These are phyloP conservation scores for Pomphorhynchus laevis DNA, from an alignment of 1,140 invertebrate genomes.

Conservation along the genomic window DNA sequence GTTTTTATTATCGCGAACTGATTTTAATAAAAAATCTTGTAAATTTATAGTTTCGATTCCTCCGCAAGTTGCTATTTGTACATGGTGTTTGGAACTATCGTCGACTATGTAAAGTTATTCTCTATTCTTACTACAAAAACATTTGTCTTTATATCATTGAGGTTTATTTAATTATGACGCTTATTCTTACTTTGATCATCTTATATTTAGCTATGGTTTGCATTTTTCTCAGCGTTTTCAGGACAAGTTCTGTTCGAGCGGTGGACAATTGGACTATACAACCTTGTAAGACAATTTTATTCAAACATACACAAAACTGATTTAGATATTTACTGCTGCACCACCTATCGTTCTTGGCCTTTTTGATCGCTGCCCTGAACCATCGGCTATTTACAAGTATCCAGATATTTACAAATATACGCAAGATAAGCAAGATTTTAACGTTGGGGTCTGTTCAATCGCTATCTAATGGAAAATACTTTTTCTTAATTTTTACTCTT, in stretches of 20 bases:
- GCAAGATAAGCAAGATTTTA: slow-evolving; percentile 9
- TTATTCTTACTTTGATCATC: background rate
- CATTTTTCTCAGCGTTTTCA: slow-evolving; percentile 78
- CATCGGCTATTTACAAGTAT: slow-evolving; percentile 3
- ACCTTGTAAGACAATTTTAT: slow-evolving; percentile 30
- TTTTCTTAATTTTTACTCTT: no score
- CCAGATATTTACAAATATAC: slow-evolving; percentile 8
- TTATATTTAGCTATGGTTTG: slow-evolving; percentile 45
- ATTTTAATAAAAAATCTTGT: no score
- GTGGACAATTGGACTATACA: slow-evolving; percentile 87
- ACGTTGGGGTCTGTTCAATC: no score
- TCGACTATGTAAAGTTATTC: slow-evolving; percentile 72
- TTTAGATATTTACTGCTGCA: slow-evolving; percentile 9
- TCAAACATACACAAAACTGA: background rate
- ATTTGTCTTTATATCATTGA: slow-evolving; percentile 95
- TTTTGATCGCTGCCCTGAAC: slow-evolving; percentile 4
- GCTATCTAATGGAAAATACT: no score
- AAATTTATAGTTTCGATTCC: slow-evolving; percentile 34
- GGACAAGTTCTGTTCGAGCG: slow-evolving; percentile 88
- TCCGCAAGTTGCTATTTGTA: slow-evolving; percentile 39
- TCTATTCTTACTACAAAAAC: slow-evolving; percentile 98
- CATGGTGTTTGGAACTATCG: slow-evolving; percentile 96
- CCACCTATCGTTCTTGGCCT: slow-evolving; percentile 8
- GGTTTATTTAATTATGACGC: slow-evolving; percentile 13
- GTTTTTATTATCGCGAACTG: background rate